These are phyloP conservation scores for Callipepla squamata DNA, from an alignment of 2,113 vertebrate species.

Conservation along the genomic window DNA sequence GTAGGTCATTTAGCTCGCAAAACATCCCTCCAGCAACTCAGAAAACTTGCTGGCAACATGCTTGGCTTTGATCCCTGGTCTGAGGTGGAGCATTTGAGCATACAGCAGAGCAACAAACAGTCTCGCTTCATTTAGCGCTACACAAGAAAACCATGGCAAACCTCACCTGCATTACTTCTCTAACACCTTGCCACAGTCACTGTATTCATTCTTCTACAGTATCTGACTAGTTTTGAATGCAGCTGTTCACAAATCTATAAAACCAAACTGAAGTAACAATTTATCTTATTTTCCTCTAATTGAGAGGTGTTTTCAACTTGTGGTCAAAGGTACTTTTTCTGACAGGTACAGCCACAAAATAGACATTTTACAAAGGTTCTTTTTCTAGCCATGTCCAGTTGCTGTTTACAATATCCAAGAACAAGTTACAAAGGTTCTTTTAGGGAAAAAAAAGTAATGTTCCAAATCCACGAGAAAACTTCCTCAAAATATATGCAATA, in stretches of 20 bases:
- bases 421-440: background rate
- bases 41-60: background rate
- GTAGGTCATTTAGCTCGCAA: background rate
- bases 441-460: background rate
- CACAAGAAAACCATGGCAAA: background rate
- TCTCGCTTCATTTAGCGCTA: background rate
- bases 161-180: background rate
- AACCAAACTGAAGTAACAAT: background rate
- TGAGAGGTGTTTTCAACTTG: background rate
- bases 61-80: background rate
- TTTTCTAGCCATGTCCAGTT: background rate
- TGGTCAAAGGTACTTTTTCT: background rate
- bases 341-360: background rate
- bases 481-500: background rate
- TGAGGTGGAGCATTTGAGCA: background rate
- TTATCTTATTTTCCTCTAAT: background rate
- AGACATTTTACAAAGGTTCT: background rate
- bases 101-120: background rate
- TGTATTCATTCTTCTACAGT: background rate
- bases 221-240: background rate
- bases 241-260: background rate
- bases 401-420: background rate
- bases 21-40: background rate
- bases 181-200: fast-evolving
- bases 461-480: background rate